phyloP scores from a whole-genome alignment of 2,797 vertebrate species.

The Crenichthys baileyi region DNA sequence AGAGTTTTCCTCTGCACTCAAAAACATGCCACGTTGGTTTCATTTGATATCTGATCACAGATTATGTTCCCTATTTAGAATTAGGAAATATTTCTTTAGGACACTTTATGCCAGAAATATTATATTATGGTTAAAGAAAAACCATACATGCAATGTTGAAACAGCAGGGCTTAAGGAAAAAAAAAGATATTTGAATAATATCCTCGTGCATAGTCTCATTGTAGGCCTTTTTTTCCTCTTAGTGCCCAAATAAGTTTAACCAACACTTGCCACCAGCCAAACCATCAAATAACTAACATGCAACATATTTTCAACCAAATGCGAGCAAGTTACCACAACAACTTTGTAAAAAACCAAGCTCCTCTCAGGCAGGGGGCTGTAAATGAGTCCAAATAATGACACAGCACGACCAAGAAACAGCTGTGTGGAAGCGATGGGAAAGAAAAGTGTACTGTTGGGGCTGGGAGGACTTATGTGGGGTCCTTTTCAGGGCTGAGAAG shows the following conservation, averaged over 20 bases:
- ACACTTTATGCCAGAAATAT: conserved; percentile 59
- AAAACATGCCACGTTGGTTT: conserved; percentile 71
- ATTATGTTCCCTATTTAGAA: conserved; percentile 75
- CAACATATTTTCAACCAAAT: conserved; percentile 68
- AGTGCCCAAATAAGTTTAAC: conserved; percentile 64
- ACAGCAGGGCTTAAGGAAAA: conserved; percentile 28
- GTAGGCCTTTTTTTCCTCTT: conserved; percentile 37
- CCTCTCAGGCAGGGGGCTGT: conserved; percentile 50
- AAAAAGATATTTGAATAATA: conserved; percentile 58
- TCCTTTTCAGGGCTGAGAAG: conserved; percentile 69
- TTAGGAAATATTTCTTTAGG: conserved; percentile 72
- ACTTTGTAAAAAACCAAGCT: conserved; percentile 50
- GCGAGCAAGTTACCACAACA: conserved; percentile 65
- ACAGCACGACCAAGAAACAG: conserved; percentile 75
- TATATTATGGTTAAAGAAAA: conserved; percentile 69
- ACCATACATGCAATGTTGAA: conserved; percentile 60
- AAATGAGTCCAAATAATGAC: conserved; percentile 78
- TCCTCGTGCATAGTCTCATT: conserved; percentile 35
- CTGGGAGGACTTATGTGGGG: conserved; percentile 68
- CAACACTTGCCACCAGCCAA: conserved; percentile 67
- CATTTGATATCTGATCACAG: conserved; percentile 77
- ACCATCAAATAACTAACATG: conserved; percentile 71
- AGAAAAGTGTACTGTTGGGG: conserved; percentile 64
- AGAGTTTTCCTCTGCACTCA: conserved; percentile 63
- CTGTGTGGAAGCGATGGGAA: conserved; percentile 78